Evolutionary conservation across 2,888 invertebrate genomes (phyloP).

Genomic region (Eudasyphora cyanicolor): DNA sequence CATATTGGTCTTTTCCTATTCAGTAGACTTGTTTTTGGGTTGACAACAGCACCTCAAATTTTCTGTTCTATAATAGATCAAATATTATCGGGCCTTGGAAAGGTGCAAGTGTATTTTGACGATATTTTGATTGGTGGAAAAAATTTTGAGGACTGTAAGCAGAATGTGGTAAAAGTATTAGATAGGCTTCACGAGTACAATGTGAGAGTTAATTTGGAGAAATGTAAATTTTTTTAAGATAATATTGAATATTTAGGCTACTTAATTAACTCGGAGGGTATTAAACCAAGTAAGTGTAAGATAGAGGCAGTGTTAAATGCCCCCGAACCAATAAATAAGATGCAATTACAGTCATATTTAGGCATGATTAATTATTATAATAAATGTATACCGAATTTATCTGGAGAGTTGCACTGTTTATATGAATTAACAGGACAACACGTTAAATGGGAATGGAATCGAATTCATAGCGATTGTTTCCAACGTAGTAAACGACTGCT

Average conservation of each 20-base stretch:
- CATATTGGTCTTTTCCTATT: slow-evolving; percentile 51
- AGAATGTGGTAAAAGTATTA: background rate
- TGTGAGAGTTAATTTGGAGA: background rate
- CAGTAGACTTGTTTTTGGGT: slow-evolving; percentile 42
- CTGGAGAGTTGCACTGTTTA: slow-evolving; percentile 36
- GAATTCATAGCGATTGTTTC: slow-evolving; percentile 31
- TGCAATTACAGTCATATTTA: slow-evolving; percentile 42
- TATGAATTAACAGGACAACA: slow-evolving; percentile 45
- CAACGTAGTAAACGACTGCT: slow-evolving; percentile 49
- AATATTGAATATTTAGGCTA: slow-evolving; percentile 27
- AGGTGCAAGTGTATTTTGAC: slow-evolving; percentile 40
- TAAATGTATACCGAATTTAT: slow-evolving; percentile 59
- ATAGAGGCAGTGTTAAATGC: slow-evolving; percentile 26
- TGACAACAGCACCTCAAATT: slow-evolving; percentile 39
- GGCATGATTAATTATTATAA: slow-evolving; percentile 57
- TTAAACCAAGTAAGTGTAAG: background rate
- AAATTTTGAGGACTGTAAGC: slow-evolving; percentile 16
- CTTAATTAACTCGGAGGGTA: background rate
- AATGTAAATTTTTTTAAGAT: slow-evolving; percentile 22
- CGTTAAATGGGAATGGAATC: slow-evolving; percentile 46
- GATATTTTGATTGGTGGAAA: slow-evolving; percentile 39
- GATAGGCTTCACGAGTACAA: slow-evolving; percentile 12
- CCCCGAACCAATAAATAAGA: slow-evolving; percentile 20
- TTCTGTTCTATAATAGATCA: slow-evolving; percentile 18
- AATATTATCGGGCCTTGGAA: slow-evolving; percentile 30